These are phyloP conservation scores for Tylochromis polylepis DNA, from an alignment of 2,113 vertebrate genomes.

Conservation along the genomic window DNA sequence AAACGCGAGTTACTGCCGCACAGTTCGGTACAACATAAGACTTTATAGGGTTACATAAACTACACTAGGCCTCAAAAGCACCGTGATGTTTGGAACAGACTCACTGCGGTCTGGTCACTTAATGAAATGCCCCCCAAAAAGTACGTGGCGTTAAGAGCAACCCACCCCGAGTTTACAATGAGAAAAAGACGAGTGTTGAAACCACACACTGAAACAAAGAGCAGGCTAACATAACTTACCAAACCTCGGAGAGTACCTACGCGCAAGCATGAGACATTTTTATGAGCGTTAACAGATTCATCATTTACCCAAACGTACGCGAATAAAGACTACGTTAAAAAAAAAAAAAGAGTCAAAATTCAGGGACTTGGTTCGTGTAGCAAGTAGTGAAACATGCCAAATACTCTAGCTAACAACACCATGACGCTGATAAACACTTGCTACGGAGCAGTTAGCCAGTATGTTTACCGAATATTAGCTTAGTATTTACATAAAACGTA, in stretches of 20 bases:
- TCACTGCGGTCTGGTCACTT: neutral
- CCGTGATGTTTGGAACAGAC: neutral
- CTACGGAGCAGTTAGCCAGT: neutral
- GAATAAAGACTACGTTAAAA: neutral
- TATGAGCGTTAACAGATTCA: neutral
- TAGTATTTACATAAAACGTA: neutral
- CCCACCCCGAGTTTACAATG: neutral
- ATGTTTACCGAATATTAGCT: neutral
- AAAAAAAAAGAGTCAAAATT: rapidly evolving
- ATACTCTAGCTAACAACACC: slow-evolving; percentile 16
- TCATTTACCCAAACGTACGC: neutral
- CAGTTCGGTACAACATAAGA: neutral
- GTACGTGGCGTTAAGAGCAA: neutral
- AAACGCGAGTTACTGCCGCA: neutral
- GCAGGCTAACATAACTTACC: slow-evolving; percentile 15
- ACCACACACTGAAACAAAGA: slow-evolving; percentile 41
- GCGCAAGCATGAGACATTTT: neutral
- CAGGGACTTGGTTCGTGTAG: neutral
- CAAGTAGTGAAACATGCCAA: neutral
- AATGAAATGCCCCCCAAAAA: neutral
- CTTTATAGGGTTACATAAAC: neutral
- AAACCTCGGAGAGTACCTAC: neutral
- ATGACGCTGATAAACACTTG: slow-evolving; percentile 34
- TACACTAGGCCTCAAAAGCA: slow-evolving; percentile 15
- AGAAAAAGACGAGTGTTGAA: neutral